Percentiles rank a stretch among this genome's conserved stretches.
These are phyloP conservation scores for Scaptodrosophila lebanonensis DNA, from an alignment of 1,140 invertebrate species.

Conservation along the genomic window DNA sequence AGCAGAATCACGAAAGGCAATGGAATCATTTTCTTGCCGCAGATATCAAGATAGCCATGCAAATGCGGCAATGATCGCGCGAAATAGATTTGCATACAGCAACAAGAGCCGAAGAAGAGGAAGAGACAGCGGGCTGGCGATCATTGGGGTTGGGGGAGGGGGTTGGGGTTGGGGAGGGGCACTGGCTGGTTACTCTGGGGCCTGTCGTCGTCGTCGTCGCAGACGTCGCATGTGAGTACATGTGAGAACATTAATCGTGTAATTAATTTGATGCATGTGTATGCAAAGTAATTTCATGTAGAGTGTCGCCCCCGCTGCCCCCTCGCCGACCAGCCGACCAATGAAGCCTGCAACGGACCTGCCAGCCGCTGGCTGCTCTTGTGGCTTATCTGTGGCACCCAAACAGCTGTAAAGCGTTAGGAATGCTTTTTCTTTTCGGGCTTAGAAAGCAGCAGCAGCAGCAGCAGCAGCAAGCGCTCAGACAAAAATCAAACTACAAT, in stretches of 20 bases:
- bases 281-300: slow-evolving; percentile 78
- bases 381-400: background rate
- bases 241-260: slow-evolving; percentile 77
- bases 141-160: too few species aligned
- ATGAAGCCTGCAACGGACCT: background rate
- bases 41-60: slow-evolving; percentile 74
- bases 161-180: background rate
- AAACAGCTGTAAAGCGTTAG: too few species aligned
- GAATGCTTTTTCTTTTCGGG: too few species aligned
- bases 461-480: too few species aligned
- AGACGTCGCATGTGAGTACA: slow-evolving; percentile 44
- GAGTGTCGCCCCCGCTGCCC: slow-evolving; percentile 61
- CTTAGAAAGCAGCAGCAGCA: too few species aligned
- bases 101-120: slow-evolving; percentile 3
- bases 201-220: slow-evolving; percentile 7
- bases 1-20: slow-evolving; percentile 62
- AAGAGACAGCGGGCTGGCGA: too few species aligned
- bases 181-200: background rate
- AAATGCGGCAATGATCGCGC: slow-evolving; percentile 71
- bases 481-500: slow-evolving; percentile 31
- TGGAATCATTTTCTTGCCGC: slow-evolving; percentile 70
- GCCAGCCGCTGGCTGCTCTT: background rate
- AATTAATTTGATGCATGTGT: slow-evolving; percentile 78
- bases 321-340: slow-evolving; percentile 12
- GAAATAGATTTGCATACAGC: slow-evolving; percentile 71